Conservation (phyloP, 2,888 invertebrate genomes). For the Eupelmus urozonus region DNA sequence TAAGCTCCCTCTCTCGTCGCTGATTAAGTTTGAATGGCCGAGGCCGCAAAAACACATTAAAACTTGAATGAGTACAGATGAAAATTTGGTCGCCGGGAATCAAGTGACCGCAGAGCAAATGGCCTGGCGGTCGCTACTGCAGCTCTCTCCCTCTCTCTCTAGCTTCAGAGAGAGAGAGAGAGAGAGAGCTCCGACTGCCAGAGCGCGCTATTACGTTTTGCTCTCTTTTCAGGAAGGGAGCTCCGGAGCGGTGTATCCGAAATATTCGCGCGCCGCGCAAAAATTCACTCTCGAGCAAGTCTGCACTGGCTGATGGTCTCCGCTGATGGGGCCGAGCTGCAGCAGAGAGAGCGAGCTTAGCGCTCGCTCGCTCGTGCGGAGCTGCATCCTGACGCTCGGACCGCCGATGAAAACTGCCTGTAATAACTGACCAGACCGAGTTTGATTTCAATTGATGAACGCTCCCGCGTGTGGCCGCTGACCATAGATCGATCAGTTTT, state of each 20-base stretch:
- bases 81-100: slow-evolving; percentile 76
- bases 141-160: slow-evolving; percentile 1
- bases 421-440: slow-evolving; percentile 55
- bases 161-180: not conserved
- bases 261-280: slow-evolving; percentile 42
- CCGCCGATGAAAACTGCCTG: slow-evolving; percentile 55
- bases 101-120: slow-evolving; percentile 77
- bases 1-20: slow-evolving; percentile 66
- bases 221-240: slow-evolving; percentile 45
- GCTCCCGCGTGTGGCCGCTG: not conserved
- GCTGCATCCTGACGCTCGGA: slow-evolving; percentile 1
- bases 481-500: slow-evolving; percentile 53
- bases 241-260: not conserved
- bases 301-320: not conserved
- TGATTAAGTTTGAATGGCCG: slow-evolving; percentile 77
- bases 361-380: too few species aligned
- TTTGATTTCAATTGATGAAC: slow-evolving; percentile 58
- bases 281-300: slow-evolving; percentile 40
- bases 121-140: slow-evolving; percentile 69
- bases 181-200: too few species aligned
- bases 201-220: too few species aligned
- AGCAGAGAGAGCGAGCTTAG: slow-evolving; percentile 18
- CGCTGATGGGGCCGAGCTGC: not conserved
- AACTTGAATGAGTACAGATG: slow-evolving; percentile 77
- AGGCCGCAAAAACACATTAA: slow-evolving; percentile 78